Conservation (phyloP, 2,888 invertebrate genomes). For the Callinectes sapidus region DNA sequence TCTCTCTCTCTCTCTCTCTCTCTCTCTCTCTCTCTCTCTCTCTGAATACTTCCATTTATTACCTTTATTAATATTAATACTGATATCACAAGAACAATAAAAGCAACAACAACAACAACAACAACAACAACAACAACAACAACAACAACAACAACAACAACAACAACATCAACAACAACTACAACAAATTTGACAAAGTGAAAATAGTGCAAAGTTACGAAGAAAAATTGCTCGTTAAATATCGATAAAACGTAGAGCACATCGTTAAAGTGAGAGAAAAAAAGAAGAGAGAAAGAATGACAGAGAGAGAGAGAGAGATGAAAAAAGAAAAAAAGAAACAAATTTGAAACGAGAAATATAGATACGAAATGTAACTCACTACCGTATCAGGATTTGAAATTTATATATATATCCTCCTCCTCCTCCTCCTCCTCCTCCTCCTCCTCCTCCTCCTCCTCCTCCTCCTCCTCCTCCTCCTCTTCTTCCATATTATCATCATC, state of each 20-base stretch:
- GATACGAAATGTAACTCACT: neutral
- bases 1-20: neutral
- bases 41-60: neutral
- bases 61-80: neutral
- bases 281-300: neutral
- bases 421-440: no score
- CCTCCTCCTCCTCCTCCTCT: no score
- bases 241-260: neutral
- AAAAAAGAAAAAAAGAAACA: neutral
- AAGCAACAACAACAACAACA: neutral
- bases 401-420: neutral
- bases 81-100: neutral
- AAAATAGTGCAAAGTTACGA: neutral
- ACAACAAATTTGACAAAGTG: neutral
- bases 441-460: no score
- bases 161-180: neutral
- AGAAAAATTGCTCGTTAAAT: neutral
- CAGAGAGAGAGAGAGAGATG: no score
- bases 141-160: neutral
- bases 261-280: neutral
- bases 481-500: neutral
- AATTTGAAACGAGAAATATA: neutral
- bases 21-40: neutral
- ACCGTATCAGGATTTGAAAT: neutral
- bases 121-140: neutral